A percentile compares a stretch with the other conserved stretches of the same genome.
Conservation (phyloP, 2,888 invertebrate species). For the Lymantria dispar region DNA sequence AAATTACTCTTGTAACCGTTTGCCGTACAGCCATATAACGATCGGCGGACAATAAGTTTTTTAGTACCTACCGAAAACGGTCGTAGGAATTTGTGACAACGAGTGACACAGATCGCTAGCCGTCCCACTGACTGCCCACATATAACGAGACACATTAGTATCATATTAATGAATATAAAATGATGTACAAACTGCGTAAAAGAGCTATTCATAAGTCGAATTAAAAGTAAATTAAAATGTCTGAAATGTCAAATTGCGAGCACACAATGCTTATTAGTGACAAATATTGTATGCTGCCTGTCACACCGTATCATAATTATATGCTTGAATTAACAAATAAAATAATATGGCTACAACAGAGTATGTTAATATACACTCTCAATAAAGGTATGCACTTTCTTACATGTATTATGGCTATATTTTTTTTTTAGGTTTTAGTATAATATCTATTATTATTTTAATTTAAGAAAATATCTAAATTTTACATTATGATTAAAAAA, state of each 20-base stretch:
- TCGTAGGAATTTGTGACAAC: constrained; percentile 39
- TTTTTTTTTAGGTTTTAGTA: too few relatives aligned
- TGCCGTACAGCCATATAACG: constrained; percentile 36
- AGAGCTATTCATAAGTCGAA: constrained; percentile 73
- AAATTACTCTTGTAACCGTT: constrained; percentile 53
- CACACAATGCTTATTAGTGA: constrained; percentile 66
- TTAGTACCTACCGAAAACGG: constrained; percentile 20
- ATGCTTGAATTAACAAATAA: neutral
- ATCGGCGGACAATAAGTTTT: constrained; percentile 31
- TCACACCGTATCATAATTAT: constrained; percentile 44
- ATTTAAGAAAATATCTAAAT: too few relatives aligned
- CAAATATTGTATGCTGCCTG: constrained; percentile 35
- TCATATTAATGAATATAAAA: constrained; percentile 76
- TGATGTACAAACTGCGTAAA: constrained; percentile 76
- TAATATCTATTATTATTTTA: too few relatives aligned
- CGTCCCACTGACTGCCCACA: constrained; percentile 57
- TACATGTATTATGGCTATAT: too few relatives aligned
- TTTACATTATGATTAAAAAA: too few relatives aligned
- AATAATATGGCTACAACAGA: too few relatives aligned
- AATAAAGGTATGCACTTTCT: too few relatives aligned
- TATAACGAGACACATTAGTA: constrained; percentile 67
- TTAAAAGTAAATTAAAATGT: constrained; percentile 77
- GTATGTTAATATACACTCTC: too few relatives aligned
- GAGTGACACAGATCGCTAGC: constrained; percentile 48
- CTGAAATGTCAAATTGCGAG: constrained; percentile 78